Conservation (phyloP, 1,140 invertebrate species). For the Pseudomyrmex sp. region DNA sequence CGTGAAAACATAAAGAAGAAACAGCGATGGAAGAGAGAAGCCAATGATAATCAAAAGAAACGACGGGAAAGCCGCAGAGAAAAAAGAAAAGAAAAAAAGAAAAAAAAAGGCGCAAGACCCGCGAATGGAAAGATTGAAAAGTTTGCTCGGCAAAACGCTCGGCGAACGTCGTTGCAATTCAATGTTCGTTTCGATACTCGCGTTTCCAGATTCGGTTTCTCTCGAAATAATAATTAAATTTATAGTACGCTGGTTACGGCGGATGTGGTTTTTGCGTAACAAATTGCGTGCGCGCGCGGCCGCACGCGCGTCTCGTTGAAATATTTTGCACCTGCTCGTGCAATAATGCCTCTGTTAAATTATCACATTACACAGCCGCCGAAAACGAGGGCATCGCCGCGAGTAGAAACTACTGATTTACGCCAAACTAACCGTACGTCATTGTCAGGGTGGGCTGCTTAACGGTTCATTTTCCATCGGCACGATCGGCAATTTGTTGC, state of each 20-base stretch:
- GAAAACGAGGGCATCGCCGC: not conserved
- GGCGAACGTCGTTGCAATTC: constrained; percentile 28
- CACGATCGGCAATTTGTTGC: constrained; percentile 59
- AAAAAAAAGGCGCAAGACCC: not conserved
- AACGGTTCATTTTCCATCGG: constrained; percentile 62
- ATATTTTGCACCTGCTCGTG: constrained; percentile 74
- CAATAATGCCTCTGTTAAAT: constrained; percentile 73
- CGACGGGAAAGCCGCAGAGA: not conserved
- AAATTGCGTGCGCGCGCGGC: not conserved
- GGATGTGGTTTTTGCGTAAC: constrained; percentile 61
- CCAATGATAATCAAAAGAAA: not conserved
- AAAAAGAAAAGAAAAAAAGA: not conserved
- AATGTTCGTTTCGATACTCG: constrained; percentile 12
- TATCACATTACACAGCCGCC: constrained; percentile 68
- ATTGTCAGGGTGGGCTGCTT: constrained; percentile 70
- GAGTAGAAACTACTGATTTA: constrained; percentile 64
- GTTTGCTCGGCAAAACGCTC: constrained; percentile 19
- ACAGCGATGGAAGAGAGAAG: not conserved
- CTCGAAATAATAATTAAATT: constrained; percentile 72
- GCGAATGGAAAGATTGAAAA: constrained; percentile 30
- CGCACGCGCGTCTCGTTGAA: constrained; percentile 62
- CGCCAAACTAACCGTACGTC: constrained; percentile 60
- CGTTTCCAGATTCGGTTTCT: constrained; percentile 17
- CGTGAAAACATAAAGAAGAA: constrained; percentile 9
- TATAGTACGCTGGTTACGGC: constrained; percentile 65